Percentiles rank a stretch among this genome's conserved stretches.
Conservation (phyloP, 1,140 invertebrate species). For the Mercenaria mercenaria region DNA sequence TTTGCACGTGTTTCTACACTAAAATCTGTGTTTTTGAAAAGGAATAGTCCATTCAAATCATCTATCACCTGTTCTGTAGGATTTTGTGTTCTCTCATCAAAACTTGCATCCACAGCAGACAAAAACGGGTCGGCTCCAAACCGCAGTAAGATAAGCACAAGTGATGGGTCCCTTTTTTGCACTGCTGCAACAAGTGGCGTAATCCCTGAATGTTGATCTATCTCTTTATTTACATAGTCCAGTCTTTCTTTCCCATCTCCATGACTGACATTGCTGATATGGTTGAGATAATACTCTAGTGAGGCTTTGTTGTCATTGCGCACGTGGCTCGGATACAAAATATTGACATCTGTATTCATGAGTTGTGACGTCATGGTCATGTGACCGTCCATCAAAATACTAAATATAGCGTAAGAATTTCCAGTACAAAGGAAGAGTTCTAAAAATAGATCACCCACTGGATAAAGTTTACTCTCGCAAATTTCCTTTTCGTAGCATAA, state of each 20-base stretch:
- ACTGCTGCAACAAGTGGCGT: slow-evolving; percentile 40
- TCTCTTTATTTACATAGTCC: slow-evolving; percentile 16
- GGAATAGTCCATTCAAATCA: slow-evolving; percentile 61
- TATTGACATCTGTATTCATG: slow-evolving; percentile 13
- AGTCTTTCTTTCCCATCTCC: background rate
- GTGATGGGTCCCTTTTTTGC: slow-evolving; percentile 36
- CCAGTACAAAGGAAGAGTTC: slow-evolving; percentile 55
- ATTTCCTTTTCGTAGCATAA: slow-evolving; percentile 54
- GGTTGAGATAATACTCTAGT: slow-evolving; percentile 57
- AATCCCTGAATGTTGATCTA: slow-evolving; percentile 10
- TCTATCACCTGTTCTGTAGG: slow-evolving; percentile 56
- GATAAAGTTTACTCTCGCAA: slow-evolving; percentile 50
- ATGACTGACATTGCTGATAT: slow-evolving; percentile 9
- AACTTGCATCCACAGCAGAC: background rate
- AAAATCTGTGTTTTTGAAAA: slow-evolving; percentile 59
- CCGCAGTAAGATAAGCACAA: slow-evolving; percentile 45
- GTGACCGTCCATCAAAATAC: slow-evolving; percentile 17
- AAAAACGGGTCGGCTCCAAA: slow-evolving; percentile 57
- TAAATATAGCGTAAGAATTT: slow-evolving; percentile 49
- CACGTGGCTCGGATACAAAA: slow-evolving; percentile 24
- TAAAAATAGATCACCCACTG: slow-evolving; percentile 60
- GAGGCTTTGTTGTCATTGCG: background rate
- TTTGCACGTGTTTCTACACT: slow-evolving; percentile 24
- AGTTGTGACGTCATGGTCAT: background rate
- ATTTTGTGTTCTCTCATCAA: slow-evolving; percentile 16